Conservation (phyloP, 1,140 invertebrate species). For the Holotrichia oblita region DNA sequence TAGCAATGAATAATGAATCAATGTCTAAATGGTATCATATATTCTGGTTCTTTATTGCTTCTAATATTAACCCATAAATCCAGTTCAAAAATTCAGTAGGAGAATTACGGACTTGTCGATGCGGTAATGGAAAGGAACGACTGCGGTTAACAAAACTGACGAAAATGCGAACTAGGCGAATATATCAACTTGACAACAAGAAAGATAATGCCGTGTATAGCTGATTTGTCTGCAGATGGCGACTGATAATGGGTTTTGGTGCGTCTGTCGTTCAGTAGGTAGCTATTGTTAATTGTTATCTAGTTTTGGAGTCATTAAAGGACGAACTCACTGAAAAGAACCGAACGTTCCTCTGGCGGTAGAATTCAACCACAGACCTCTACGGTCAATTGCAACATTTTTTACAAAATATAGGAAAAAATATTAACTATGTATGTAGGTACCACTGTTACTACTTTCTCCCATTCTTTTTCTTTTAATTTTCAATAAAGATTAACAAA, state of each 20-base stretch:
- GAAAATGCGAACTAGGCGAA: conserved; percentile 35
- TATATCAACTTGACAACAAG: conserved; percentile 40
- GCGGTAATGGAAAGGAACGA: conserved; percentile 24
- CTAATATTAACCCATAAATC: no score
- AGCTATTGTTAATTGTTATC: conserved; percentile 41
- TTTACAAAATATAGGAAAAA: no score
- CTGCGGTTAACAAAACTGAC: conserved; percentile 39
- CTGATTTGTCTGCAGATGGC: conserved; percentile 41
- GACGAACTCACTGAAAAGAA: conserved; percentile 19
- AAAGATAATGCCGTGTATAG: not conserved
- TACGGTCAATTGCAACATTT: no score
- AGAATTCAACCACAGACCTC: no score
- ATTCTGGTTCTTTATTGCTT: no score
- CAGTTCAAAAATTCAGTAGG: not conserved
- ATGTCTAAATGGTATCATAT: no score
- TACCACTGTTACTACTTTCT: no score
- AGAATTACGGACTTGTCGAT: not conserved
- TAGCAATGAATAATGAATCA: no score
- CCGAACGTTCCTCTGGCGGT: not conserved
- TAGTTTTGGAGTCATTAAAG: conserved; percentile 29
- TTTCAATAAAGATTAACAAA: not conserved
- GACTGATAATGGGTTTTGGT: conserved; percentile 34
- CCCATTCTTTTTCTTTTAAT: no score
- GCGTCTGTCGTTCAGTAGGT: conserved; percentile 39
- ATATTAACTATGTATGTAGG: no score